Conservation (phyloP, 2,797 vertebrate genomes). For the Sarcoramphus papa region DNA sequence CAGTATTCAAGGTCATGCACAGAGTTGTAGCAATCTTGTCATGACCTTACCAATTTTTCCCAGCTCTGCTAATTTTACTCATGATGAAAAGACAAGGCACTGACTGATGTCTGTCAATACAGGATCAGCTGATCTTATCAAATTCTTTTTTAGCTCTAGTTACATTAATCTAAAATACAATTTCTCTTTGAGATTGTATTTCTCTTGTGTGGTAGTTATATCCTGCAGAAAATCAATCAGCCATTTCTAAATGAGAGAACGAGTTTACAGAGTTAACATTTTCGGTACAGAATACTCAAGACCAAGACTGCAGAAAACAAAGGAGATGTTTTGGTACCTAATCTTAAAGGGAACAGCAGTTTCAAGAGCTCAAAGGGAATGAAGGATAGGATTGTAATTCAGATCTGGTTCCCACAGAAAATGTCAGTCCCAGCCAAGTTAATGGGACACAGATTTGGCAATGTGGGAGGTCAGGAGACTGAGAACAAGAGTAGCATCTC, state of each 20-base stretch:
- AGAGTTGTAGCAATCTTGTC: neutral
- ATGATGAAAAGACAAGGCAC: neutral
- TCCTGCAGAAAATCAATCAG: neutral
- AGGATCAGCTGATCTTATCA: neutral
- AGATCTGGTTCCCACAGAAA: neutral
- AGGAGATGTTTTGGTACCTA: neutral
- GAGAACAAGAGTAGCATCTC: neutral
- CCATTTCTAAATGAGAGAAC: neutral
- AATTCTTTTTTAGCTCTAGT: neutral
- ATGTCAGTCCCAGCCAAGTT: neutral
- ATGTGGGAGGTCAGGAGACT: neutral
- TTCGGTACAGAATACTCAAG: neutral
- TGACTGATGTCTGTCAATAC: neutral
- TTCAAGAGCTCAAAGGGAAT: neutral
- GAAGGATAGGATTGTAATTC: neutral
- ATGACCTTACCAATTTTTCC: neutral
- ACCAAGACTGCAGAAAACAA: neutral
- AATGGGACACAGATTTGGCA: neutral
- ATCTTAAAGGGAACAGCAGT: neutral
- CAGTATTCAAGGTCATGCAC: neutral
- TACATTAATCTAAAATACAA: neutral
- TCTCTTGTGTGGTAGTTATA: neutral
- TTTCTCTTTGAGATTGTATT: neutral
- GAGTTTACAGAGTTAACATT: neutral
- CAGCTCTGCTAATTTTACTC: neutral